Evolutionary conservation across 92 coral and sea anemone genomes (phyloP).

Genomic region (Montipora capitata): DNA sequence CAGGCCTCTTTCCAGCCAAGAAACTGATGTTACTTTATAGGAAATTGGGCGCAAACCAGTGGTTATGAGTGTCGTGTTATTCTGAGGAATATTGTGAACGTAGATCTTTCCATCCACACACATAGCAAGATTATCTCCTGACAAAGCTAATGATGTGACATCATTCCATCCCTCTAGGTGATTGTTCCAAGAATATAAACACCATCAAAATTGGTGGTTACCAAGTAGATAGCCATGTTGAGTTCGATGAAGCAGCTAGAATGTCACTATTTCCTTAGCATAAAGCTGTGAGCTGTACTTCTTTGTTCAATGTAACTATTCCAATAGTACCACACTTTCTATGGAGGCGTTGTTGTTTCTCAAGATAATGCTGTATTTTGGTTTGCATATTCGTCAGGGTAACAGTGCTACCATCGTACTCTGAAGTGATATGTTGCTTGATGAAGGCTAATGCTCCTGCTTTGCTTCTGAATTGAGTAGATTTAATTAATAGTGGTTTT

Average conservation of each 20-base stretch:
- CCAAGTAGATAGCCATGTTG: slow-evolving; percentile 55
- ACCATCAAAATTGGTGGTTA: slow-evolving; percentile 42
- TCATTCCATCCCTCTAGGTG: slow-evolving; percentile 35
- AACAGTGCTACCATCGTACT: slow-evolving; percentile 36
- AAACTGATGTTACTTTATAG: slow-evolving; percentile 45
- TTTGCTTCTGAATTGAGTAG: slow-evolving; percentile 69
- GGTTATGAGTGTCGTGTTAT: no score
- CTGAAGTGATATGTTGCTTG: slow-evolving; percentile 49
- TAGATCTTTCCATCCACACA: slow-evolving; percentile 59
- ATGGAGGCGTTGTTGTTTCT: slow-evolving; percentile 59
- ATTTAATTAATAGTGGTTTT: slow-evolving; percentile 23
- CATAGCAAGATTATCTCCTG: slow-evolving; percentile 16
- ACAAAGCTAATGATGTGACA: slow-evolving; percentile 56
- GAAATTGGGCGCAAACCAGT: slow-evolving; percentile 29
- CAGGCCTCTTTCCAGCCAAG: slow-evolving; percentile 49
- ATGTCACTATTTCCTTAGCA: slow-evolving; percentile 72
- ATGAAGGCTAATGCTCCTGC: slow-evolving; percentile 64
- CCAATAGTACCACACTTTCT: slow-evolving; percentile 70
- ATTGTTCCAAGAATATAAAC: slow-evolving; percentile 46
- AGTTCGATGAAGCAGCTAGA: slow-evolving; percentile 73
- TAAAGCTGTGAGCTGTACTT: slow-evolving; percentile 58
- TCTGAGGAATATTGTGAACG: no score
- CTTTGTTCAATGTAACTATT: slow-evolving; percentile 58
- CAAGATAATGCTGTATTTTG: slow-evolving; percentile 62
- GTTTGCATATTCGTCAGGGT: slow-evolving; percentile 67